These are phyloP conservation scores for Myotis myotis DNA, from an alignment of 2,797 vertebrate species.

Conservation along the genomic window DNA sequence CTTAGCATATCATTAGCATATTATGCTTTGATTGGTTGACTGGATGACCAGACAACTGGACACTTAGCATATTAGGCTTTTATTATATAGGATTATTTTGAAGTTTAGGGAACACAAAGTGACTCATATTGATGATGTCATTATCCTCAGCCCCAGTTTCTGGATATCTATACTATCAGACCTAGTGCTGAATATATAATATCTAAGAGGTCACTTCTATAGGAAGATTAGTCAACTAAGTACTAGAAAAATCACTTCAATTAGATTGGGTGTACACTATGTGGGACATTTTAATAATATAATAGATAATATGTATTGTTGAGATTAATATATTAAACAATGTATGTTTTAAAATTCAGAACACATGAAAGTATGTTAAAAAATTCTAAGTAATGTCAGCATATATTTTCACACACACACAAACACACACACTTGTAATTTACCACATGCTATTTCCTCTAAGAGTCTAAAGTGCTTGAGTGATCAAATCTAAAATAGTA, in stretches of 20 bases:
- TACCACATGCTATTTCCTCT: neutral
- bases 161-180: neutral
- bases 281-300: neutral
- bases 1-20: no score
- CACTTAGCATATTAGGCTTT: no score
- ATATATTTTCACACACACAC: neutral
- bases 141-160: neutral
- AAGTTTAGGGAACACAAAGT: neutral
- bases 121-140: neutral
- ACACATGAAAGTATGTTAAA: neutral
- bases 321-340: neutral
- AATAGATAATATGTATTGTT: neutral
- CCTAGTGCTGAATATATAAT: neutral
- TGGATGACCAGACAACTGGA: no score
- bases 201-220: neutral
- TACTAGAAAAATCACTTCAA: neutral
- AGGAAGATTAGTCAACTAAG: neutral
- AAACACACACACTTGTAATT: neutral
- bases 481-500: slow-evolving; percentile 55
- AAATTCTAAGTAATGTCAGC: neutral
- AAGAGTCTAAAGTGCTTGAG: slow-evolving; percentile 32
- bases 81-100: neutral
- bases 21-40: no score
- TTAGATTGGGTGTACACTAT: neutral
- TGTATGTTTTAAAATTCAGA: neutral